A percentile compares a stretch with the other conserved stretches of the same genome.
phyloP scores from a whole-genome alignment of 2,113 vertebrate genomes.

The Xenopus laevis region DNA sequence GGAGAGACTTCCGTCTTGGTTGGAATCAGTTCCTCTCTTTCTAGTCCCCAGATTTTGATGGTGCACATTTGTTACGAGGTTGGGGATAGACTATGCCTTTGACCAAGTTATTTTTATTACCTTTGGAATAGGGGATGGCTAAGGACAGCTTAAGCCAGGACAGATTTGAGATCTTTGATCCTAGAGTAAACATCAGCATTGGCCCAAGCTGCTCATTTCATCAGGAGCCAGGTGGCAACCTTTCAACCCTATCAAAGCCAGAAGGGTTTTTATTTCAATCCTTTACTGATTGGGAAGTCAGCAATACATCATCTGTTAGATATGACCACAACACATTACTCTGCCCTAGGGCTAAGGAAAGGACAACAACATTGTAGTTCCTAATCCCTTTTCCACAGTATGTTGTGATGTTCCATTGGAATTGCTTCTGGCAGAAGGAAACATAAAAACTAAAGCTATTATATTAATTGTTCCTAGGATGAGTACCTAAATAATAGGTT shows the following conservation, averaged over 20 bases:
- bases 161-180: conserved; percentile 13
- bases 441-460: neutral
- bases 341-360: neutral
- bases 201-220: conserved; percentile 13
- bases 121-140: neutral
- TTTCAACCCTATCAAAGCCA: conserved; percentile 11
- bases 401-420: neutral
- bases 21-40: conserved; percentile 24
- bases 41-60: neutral
- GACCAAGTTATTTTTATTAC: neutral
- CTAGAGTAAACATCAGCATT: conserved; percentile 15
- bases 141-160: conserved; percentile 11
- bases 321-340: neutral
- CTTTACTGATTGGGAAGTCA: neutral
- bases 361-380: neutral
- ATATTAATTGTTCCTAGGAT: too few relatives aligned
- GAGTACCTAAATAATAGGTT: too few relatives aligned
- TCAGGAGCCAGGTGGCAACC: conserved; percentile 24
- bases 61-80: neutral
- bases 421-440: neutral
- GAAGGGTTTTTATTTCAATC: neutral
- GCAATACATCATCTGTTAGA: neutral
- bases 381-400: neutral
- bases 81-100: neutral
- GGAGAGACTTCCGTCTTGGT: conserved; percentile 20